Percentiles rank a stretch among this genome's conserved stretches.
Conservation (phyloP, 2,113 vertebrate genomes). For the Monopterus albus region DNA sequence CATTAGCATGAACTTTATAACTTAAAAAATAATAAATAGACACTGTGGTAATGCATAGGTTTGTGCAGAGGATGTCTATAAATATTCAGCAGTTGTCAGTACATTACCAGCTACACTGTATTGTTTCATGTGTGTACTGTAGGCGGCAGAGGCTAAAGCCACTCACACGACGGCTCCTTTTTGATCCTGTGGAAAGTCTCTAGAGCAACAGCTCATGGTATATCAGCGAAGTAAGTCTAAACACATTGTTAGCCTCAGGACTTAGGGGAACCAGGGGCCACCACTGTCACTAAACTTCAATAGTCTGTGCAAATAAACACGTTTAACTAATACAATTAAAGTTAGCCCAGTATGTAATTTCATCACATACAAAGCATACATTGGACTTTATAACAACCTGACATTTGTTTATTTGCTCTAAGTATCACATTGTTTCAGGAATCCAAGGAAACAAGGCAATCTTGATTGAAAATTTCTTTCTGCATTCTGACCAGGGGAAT, state of each 20-base stretch:
- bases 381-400: constrained; percentile 2
- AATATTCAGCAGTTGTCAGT: constrained; percentile 53
- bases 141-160: constrained; percentile 54
- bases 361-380: constrained; percentile 35
- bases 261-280: not conserved
- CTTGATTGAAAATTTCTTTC: not conserved
- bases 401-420: constrained; percentile 15
- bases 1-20: constrained; percentile 39
- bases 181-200: constrained; percentile 64
- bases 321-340: not conserved
- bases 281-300: constrained; percentile 12
- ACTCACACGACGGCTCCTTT: constrained; percentile 32
- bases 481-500: constrained; percentile 21
- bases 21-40: constrained; percentile 62
- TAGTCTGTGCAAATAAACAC: constrained; percentile 28
- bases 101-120: constrained; percentile 16
- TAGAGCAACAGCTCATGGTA: constrained; percentile 10
- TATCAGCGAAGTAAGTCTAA: constrained; percentile 2
- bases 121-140: constrained; percentile 25
- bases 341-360: constrained; percentile 1
- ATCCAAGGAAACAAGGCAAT: not conserved
- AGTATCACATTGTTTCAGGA: not conserved
- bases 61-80: constrained; percentile 56
- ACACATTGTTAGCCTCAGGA: constrained; percentile 6
- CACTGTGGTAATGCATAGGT: constrained; percentile 45